These are phyloP conservation scores for Crossaster papposus DNA, from an alignment of 53 echinoderm and acorn worm genomes.

Conservation along the genomic window DNA sequence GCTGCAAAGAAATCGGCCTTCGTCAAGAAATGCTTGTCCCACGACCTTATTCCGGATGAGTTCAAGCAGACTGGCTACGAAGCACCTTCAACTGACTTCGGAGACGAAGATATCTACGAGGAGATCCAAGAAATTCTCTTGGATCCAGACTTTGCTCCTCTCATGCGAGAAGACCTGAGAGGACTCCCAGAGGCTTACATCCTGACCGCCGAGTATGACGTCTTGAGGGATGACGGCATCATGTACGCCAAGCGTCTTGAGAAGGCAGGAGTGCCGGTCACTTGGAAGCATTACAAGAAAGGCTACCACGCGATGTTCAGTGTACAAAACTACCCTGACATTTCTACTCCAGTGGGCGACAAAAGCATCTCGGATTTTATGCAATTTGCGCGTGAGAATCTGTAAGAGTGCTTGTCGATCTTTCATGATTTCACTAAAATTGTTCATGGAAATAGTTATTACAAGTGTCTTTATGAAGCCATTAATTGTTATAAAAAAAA, in stretches of 20 bases:
- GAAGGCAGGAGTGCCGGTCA: slow-evolving; percentile 77
- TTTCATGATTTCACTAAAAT: too few relatives aligned
- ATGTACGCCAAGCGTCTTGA: slow-evolving; percentile 82
- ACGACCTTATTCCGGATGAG: slow-evolving; percentile 68
- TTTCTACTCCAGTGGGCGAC: slow-evolving; percentile 3
- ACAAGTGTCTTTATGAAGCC: too few relatives aligned
- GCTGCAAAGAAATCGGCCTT: slow-evolving; percentile 59
- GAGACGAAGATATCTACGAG: slow-evolving; percentile 65
- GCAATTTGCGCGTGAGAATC: not conserved
- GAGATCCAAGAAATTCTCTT: slow-evolving; percentile 52
- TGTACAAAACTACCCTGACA: not conserved
- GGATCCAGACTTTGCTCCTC: slow-evolving; percentile 72
- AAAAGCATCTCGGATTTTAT: slow-evolving; percentile 10
- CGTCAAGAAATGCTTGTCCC: slow-evolving; percentile 68
- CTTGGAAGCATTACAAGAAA: slow-evolving; percentile 51
- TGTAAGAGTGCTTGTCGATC: not conserved
- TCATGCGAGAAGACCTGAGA: slow-evolving; percentile 69
- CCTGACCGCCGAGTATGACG: slow-evolving; percentile 81
- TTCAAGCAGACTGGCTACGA: slow-evolving; percentile 61
- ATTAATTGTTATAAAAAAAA: too few relatives aligned
- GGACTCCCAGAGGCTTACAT: slow-evolving; percentile 74
- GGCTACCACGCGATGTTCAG: slow-evolving; percentile 60
- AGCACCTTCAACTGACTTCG: slow-evolving; percentile 60
- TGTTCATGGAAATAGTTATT: too few relatives aligned
- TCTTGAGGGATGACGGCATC: slow-evolving; percentile 84